Base-by-base conservation (phyloP, 2,113 vertebrate species). In the Ceyx melanurus region DNA sequence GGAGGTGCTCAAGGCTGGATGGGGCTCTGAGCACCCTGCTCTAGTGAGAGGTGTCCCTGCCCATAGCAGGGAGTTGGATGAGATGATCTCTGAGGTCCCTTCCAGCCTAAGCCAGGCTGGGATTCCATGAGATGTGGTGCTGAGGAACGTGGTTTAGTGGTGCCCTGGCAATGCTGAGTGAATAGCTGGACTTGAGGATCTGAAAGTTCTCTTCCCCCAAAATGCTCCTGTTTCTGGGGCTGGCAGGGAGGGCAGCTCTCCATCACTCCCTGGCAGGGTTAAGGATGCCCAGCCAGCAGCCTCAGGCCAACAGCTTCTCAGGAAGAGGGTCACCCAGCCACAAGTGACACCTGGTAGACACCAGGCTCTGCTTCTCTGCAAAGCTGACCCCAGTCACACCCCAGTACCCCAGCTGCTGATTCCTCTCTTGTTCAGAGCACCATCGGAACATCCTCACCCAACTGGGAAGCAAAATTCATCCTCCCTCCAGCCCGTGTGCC, bases 311-410 rank as follows among this genome's bases (percentile, higher is more conserved):
- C 1, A 2, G 19, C 53, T 56, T 50, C 42, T 57, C 17, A 4
- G 28, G n/a, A 79, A 18, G 66, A 29, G 0, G 1, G 10, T 57
- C 26, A 33, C 15, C n/a, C 79, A 42, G 11, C 0, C 0, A 40
- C 18, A 68, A 26, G 43, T 5, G 25, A 14, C 57, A 21, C 19
- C 58, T 65, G 29, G 40, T 11, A 40, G 50, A 21, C 22, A 10
- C 7, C 23, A n/a, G 0, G 1, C 64, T 61, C n/a, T 57, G 31
- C 86, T 81, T 50, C n/a, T 51, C 43, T 56, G 61, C 3, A 33
- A 86, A 84, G 7, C 33, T 56, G 33, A 18, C 31, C 58, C 65
- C 8, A 6, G 1, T 62, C 76, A 22, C 12, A 25, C 35, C n/a
- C 26, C 19, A 0, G 21, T 28, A 14, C 65, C 77, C 50, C 88